Evolutionary conservation across 2,113 vertebrate species (phyloP).

Genomic region (Rhynchomys soricoides): DNA sequence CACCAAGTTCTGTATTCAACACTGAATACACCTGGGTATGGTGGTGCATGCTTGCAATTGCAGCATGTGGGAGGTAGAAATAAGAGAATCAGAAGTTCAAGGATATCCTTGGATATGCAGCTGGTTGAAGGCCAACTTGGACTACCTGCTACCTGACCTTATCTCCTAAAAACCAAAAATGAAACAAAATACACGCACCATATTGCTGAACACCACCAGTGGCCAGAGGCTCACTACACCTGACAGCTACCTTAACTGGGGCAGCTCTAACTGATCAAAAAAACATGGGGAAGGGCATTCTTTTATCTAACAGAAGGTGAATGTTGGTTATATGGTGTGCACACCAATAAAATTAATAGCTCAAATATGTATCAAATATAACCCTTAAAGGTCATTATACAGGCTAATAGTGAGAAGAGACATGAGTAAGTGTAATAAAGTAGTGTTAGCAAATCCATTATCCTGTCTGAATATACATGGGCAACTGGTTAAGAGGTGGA

Average conservation of each 20-base stretch:
- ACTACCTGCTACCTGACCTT: background rate
- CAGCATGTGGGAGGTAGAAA: background rate
- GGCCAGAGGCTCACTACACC: background rate
- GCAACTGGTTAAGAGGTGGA: background rate
- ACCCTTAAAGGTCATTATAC: constrained; percentile 6
- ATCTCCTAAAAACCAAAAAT: background rate
- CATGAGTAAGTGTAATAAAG: constrained; percentile 3
- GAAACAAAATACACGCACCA: background rate
- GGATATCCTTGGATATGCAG: background rate
- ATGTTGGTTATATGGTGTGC: background rate
- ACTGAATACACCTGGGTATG: background rate
- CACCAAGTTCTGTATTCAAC: background rate
- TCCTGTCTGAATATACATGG: background rate
- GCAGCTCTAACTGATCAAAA: background rate
- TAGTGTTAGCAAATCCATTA: background rate
- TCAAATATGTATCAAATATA: constrained; percentile 29
- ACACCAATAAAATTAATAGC: background rate
- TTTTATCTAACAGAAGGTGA: constrained; percentile 45
- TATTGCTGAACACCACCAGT: constrained; percentile 3
- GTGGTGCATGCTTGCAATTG: background rate
- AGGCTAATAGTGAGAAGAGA: background rate
- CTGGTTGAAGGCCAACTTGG: background rate
- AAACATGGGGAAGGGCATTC: background rate
- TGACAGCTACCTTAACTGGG: background rate
- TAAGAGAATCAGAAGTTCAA: background rate